These are phyloP conservation scores for Drosophila leonis DNA, from an alignment of 2,888 invertebrate genomes.

Conservation along the genomic window DNA sequence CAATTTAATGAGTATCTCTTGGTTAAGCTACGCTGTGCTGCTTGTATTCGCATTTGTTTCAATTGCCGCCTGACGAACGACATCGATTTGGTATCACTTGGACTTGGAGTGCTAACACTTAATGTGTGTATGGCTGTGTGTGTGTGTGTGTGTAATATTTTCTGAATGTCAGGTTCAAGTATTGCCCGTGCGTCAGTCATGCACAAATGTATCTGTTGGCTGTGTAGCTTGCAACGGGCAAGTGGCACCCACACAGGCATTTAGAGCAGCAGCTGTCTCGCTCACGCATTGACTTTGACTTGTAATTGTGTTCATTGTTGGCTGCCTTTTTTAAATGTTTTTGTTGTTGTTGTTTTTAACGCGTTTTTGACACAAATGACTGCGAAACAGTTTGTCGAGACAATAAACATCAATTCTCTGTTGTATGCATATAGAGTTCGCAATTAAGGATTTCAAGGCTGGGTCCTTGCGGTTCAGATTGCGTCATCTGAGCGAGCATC, in stretches of 20 bases:
- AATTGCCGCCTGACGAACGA: slow-evolving; percentile 46
- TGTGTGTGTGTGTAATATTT: slow-evolving; percentile 27
- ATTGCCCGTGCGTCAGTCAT: slow-evolving; percentile 57
- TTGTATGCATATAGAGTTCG: slow-evolving; percentile 12
- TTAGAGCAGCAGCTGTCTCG: slow-evolving; percentile 43
- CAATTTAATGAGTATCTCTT: slow-evolving; percentile 26
- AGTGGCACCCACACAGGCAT: slow-evolving; percentile 65
- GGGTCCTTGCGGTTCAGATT: slow-evolving; percentile 63
- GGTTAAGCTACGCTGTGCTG: background rate
- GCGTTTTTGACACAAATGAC: slow-evolving; percentile 35
- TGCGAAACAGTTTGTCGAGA: slow-evolving; percentile 41
- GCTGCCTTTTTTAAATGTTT: slow-evolving; percentile 21
- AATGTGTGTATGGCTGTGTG: slow-evolving; percentile 15
- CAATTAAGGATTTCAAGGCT: slow-evolving; percentile 76
- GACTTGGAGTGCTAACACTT: slow-evolving; percentile 63
- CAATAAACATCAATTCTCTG: slow-evolving; percentile 66
- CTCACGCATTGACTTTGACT: slow-evolving; percentile 73
- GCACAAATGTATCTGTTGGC: slow-evolving; percentile 17
- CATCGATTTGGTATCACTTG: slow-evolving; percentile 54
- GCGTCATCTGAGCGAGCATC: slow-evolving; percentile 35
- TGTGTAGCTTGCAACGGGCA: slow-evolving; percentile 35
- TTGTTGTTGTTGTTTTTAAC: slow-evolving; percentile 22
- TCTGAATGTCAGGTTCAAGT: slow-evolving; percentile 80
- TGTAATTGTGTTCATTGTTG: slow-evolving; percentile 68
- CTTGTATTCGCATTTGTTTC: slow-evolving; percentile 31